Evolutionary conservation across 2,113 vertebrate genomes (phyloP).

Genomic region (Ramphastos sulfuratus): DNA sequence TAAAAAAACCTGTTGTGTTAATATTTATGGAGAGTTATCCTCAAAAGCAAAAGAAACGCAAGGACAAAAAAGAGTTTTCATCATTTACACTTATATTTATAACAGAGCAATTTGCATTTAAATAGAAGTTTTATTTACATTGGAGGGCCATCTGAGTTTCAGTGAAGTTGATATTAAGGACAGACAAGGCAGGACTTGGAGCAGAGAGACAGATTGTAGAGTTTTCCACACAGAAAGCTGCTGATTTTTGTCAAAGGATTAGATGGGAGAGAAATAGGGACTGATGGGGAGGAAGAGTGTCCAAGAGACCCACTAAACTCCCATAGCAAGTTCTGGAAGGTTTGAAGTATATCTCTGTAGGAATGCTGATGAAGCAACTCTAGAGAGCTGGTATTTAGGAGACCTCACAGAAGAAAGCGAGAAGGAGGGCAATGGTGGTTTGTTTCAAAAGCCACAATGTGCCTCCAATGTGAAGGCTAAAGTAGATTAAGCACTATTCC

Average conservation of each 20-base stretch:
- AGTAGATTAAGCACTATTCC: too few species aligned
- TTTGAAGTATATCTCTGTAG: not conserved
- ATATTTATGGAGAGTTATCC: not conserved
- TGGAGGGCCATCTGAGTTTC: not conserved
- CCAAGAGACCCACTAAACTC: not conserved
- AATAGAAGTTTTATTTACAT: not conserved
- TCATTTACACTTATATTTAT: not conserved
- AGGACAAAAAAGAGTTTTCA: not conserved
- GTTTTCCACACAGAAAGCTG: not conserved
- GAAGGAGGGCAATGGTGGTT: rapidly evolving
- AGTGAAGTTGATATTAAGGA: not conserved
- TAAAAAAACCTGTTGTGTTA: not conserved
- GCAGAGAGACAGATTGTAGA: not conserved
- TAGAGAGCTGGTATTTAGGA: not conserved
- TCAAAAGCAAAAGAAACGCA: not conserved
- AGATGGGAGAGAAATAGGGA: not conserved
- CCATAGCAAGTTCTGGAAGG: not conserved
- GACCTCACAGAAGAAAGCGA: not conserved
- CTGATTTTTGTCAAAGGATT: not conserved
- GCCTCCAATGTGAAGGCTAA: rapidly evolving
- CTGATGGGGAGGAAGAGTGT: rapidly evolving
- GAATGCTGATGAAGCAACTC: not conserved
- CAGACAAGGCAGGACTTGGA: not conserved
- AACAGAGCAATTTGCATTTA: not conserved
- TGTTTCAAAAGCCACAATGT: not conserved